Evolutionary conservation across 2,113 vertebrate species (phyloP).

Genomic region (Zootoca vivipara): DNA sequence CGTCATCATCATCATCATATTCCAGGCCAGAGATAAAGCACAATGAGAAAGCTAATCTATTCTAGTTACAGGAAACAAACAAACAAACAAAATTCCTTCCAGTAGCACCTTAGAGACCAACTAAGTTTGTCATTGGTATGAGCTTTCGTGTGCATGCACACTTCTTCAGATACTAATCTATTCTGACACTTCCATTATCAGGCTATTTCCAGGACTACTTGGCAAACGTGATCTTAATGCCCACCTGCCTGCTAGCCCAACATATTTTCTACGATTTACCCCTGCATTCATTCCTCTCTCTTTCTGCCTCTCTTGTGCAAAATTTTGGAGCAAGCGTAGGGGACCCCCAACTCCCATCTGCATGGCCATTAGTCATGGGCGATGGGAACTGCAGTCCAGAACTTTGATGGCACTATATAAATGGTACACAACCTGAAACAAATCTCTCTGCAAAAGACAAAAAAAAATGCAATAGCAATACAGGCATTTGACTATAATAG

Average conservation of each 20-base stretch:
- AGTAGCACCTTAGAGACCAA: too few species aligned
- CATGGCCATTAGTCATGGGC: too few species aligned
- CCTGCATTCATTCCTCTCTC: not conserved
- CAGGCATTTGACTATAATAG: slow-evolving; percentile 34
- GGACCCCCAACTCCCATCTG: too few species aligned
- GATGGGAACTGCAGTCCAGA: too few species aligned
- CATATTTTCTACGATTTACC: not conserved
- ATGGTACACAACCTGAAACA: not conserved
- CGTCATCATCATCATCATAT: not conserved
- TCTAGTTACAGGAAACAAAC: too few species aligned
- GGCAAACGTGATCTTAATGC: not conserved
- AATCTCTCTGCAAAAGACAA: slow-evolving; percentile 27
- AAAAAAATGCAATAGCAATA: slow-evolving; percentile 32
- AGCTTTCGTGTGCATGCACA: too few species aligned
- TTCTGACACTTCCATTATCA: not conserved
- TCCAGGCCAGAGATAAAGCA: not conserved
- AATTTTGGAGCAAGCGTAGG: too few species aligned
- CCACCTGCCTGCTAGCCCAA: not conserved
- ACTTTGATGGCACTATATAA: not conserved
- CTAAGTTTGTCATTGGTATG: too few species aligned
- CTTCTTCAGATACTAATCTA: too few species aligned
- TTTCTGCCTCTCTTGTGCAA: not conserved
- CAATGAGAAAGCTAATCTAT: not conserved
- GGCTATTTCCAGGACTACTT: not conserved
- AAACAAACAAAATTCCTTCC: too few species aligned